Conservation (phyloP, 2,797 vertebrate species). For the Falco rusticolus region DNA sequence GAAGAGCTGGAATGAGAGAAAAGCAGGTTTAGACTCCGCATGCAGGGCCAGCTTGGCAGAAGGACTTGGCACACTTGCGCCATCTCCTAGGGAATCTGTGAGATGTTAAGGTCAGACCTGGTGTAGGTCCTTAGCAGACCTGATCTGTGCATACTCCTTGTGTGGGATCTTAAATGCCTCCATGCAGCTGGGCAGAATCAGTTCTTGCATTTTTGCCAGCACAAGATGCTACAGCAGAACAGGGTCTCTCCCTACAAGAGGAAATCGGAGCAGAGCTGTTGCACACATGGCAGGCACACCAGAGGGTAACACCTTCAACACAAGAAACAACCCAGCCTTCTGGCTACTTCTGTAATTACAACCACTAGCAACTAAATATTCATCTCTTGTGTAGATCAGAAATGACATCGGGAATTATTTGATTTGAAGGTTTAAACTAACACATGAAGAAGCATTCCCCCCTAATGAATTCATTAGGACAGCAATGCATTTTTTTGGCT, state of each 20-base stretch:
- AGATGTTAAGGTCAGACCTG: not conserved
- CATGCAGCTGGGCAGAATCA: not conserved
- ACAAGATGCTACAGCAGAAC: not conserved
- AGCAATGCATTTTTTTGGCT: not conserved
- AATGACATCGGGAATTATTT: not conserved
- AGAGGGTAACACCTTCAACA: not conserved
- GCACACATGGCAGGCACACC: fast-evolving
- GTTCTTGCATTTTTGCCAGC: not conserved
- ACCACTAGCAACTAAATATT: not conserved
- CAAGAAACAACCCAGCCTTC: not conserved
- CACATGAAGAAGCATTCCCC: not conserved
- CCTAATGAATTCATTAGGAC: not conserved
- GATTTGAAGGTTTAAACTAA: not conserved
- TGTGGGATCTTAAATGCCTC: not conserved
- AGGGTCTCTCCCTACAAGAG: not conserved
- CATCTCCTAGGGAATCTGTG: not conserved
- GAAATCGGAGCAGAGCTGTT: not conserved
- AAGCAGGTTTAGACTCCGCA: not conserved
- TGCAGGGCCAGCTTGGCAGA: constrained; percentile 5
- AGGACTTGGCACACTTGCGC: not conserved
- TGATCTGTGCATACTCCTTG: not conserved
- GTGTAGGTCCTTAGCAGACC: not conserved
- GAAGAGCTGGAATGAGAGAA: not conserved
- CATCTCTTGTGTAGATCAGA: not conserved
- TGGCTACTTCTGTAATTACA: not conserved